These are phyloP conservation scores for Megaptera novaeangliae DNA, from an alignment of 2,113 vertebrate genomes.

Conservation along the genomic window DNA sequence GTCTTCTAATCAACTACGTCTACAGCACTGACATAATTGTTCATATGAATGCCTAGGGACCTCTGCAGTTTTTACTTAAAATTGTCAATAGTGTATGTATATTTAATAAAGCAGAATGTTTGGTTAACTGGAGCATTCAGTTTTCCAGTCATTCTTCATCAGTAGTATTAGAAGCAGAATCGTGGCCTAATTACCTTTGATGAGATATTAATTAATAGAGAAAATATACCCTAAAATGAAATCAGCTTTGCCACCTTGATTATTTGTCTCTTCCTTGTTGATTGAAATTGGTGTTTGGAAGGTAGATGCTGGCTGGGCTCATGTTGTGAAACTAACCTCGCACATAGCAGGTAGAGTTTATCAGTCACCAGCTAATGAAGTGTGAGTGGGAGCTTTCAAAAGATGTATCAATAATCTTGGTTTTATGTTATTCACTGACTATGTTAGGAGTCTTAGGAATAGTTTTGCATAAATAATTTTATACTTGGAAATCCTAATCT, in stretches of 20 bases:
- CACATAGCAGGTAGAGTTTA: not conserved
- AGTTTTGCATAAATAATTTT: conserved; percentile 34
- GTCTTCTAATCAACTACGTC: conserved; percentile 7
- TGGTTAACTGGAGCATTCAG: not conserved
- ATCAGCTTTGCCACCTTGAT: not conserved
- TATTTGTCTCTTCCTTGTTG: not conserved
- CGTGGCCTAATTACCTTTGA: not conserved
- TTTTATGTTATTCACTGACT: not conserved
- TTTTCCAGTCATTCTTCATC: conserved; percentile 7
- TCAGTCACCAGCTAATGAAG: not conserved
- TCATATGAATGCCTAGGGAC: not conserved
- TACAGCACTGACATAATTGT: not conserved
- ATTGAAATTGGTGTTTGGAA: not conserved
- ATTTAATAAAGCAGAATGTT: conserved; percentile 22
- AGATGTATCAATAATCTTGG: not conserved
- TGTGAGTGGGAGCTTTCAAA: not conserved
- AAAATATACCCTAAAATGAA: conserved; percentile 19
- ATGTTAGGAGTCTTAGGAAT: conserved; percentile 1
- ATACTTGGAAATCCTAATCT: not conserved
- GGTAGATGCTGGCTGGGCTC: not conserved
- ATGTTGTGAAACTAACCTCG: not conserved
- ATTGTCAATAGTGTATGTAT: not conserved
- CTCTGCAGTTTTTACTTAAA: not conserved
- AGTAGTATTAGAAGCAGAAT: conserved; percentile 23
- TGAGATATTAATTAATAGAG: not conserved